Evolutionary conservation across 2,888 invertebrate species (phyloP), one percentile per base, ranked within the genome.

Genomic region (Entomobrya multifasciata): DNA sequence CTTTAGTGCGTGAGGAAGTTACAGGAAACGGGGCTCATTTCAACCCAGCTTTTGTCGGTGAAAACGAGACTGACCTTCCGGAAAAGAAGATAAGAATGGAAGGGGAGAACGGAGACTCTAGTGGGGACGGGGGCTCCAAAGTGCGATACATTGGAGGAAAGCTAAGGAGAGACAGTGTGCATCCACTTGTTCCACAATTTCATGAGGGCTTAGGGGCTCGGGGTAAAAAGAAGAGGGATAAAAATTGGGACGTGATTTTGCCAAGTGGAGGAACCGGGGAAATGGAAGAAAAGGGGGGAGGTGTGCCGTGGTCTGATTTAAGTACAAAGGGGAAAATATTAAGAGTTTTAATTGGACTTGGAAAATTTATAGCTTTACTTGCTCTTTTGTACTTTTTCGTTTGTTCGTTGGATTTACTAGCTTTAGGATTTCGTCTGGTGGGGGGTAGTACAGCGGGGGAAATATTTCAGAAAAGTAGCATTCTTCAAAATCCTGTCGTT

Each of bases 121-220:
- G 13, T 41, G 57, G 49, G n/a, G 15, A 17, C 4, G 83, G 76
- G 1, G 81, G 80, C 8, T 57, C 72, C 0, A 83, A 83, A 52
- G 10, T 62, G 11, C 22, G 83, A 17, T 83, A 82, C 49, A 83
- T 83, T 76, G 36, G 65, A 20, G 83, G 83, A 20, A 74, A 52
- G 17, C 30, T 60, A 2, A 55, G 83, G 41, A 5, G 83, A 10
- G 83, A 83, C 52, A 83, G 83, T 65, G 83, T 83, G 1, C 83
- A 83, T 41, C 83, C 83, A 15, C 30, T 83, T 0, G 83, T 83
- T 57, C 44, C 74, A 8, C 8, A 67, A n/a, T 17, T 41, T 11
- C n/a, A n/a, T n/a, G n/a, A n/a, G n/a, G n/a, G n/a, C n/a, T n/a
- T n/a, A n/a, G n/a, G n/a, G n/a, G n/a, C n/a, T n/a, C n/a, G n/a